These are phyloP conservation scores for Sparus aurata DNA, from an alignment of 2,797 vertebrate species.

Conservation along the genomic window DNA sequence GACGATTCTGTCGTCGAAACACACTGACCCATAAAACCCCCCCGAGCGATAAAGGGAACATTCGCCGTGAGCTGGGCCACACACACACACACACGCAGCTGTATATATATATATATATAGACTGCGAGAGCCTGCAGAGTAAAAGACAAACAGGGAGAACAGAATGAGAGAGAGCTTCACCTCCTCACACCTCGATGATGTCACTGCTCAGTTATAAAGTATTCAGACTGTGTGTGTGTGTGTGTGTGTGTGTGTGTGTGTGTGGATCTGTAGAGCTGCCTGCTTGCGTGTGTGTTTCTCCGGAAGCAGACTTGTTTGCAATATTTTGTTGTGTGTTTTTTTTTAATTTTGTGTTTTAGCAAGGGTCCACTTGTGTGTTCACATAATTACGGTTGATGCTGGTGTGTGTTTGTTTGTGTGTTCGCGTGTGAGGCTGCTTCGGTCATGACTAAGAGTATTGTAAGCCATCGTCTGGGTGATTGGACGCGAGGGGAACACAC, in stretches of 20 bases:
- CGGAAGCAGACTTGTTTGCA: not conserved
- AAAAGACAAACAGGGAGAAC: not conserved
- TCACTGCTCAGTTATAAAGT: conserved; percentile 21
- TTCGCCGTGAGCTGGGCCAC: conserved; percentile 25
- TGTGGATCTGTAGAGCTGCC: not conserved
- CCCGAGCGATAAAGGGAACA: conserved; percentile 20
- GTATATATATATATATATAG: not conserved
- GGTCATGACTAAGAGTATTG: conserved; percentile 3
- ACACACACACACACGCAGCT: no score
- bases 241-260: conserved; percentile 13
- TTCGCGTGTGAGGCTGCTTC: conserved; percentile 6
- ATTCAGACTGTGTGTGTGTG: conserved; percentile 16
- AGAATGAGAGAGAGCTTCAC: not conserved
- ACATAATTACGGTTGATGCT: conserved; percentile 1
- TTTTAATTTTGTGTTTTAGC: conserved; percentile 1
- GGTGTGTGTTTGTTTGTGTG: not conserved
- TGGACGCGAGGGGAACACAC: not conserved
- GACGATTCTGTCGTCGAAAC: conserved; percentile 34
- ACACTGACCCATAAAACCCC: conserved; percentile 63
- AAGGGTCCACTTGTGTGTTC: not conserved
- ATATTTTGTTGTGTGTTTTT: not conserved
- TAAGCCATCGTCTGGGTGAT: not conserved
- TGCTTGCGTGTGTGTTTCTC: not conserved
- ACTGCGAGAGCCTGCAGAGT: not conserved
- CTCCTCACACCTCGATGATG: not conserved